Percentiles rank a stretch among this genome's conserved stretches.
Conservation (phyloP, 1,140 invertebrate genomes). For the Drosophila pachea region DNA sequence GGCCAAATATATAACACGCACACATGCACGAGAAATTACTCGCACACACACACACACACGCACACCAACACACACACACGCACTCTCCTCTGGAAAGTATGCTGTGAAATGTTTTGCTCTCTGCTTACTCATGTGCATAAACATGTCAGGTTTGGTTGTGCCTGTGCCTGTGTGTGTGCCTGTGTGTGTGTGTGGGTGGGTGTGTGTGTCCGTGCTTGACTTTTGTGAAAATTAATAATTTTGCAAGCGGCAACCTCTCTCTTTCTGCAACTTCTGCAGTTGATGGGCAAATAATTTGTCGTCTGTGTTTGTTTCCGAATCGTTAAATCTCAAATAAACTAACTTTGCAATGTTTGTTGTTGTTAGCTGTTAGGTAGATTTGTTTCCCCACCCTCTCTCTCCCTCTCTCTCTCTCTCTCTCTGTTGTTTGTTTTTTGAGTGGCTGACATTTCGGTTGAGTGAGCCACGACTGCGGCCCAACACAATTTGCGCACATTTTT, state of each 20-base stretch:
- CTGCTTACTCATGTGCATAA: conserved; percentile 68
- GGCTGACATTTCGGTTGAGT: conserved; percentile 69
- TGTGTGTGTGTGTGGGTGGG: conserved; percentile 24
- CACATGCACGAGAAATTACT: background rate
- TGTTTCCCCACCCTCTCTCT: conserved; percentile 51
- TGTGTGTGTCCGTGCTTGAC: conserved; percentile 42
- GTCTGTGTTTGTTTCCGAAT: conserved; percentile 72
- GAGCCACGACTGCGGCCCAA: conserved; percentile 1
- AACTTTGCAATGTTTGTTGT: conserved; percentile 12
- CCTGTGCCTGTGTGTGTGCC: conserved; percentile 21
- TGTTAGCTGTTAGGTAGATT: conserved; percentile 58
- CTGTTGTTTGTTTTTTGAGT: conserved; percentile 56
- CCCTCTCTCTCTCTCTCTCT: too few relatives aligned
- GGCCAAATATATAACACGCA: background rate
- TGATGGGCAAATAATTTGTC: conserved; percentile 76
- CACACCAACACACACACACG: background rate
- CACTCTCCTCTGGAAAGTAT: conserved; percentile 41
- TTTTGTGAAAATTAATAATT: conserved; percentile 74
- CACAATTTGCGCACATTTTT: conserved; percentile 23
- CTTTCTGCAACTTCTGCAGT: conserved; percentile 56
- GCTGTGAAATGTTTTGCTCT: conserved; percentile 51
- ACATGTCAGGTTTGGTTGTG: conserved; percentile 42
- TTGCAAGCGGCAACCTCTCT: conserved; percentile 25
- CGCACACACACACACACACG: background rate
- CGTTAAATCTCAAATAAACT: conserved; percentile 70